phyloP scores from a whole-genome alignment of 2,113 vertebrate genomes.

The Gymnarchus niloticus region DNA sequence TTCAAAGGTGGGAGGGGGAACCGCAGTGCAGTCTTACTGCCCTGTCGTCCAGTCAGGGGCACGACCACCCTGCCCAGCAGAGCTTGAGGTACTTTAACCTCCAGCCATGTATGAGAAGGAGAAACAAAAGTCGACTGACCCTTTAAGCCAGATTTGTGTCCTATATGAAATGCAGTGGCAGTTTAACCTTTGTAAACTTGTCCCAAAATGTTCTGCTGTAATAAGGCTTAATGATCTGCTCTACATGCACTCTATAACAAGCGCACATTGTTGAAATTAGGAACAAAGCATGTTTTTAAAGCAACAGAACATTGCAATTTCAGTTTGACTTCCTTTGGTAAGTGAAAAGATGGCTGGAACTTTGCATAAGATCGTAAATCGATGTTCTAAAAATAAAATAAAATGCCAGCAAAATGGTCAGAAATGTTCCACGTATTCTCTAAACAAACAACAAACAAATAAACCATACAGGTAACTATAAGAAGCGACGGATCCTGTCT shows the following conservation, averaged over 20 bases:
- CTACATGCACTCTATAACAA: not conserved
- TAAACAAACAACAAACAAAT: not conserved
- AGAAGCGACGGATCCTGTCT: not conserved
- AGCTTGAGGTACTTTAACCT: not conserved
- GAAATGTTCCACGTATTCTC: not conserved
- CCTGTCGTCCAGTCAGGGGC: not conserved
- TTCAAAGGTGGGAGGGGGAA: conserved; percentile 24
- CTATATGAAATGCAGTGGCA: conserved; percentile 16
- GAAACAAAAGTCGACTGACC: conserved; percentile 10
- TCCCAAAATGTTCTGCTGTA: not conserved
- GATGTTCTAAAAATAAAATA: not conserved
- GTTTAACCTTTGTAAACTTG: conserved; percentile 16
- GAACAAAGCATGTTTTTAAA: not conserved
- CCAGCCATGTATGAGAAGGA: conserved; percentile 17
- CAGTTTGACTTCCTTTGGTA: not conserved
- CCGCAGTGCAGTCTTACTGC: not conserved
- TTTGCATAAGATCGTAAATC: not conserved
- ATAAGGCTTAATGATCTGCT: conserved; percentile 1
- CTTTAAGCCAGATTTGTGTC: conserved; percentile 24
- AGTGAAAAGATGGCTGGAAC: not conserved
- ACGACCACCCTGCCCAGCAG: not conserved
- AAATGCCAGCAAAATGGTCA: not conserved
- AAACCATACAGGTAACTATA: not conserved
- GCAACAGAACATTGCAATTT: not conserved
- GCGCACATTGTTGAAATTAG: not conserved